Conservation (phyloP, 2,113 vertebrate species). For the Coptodon rendalli region DNA sequence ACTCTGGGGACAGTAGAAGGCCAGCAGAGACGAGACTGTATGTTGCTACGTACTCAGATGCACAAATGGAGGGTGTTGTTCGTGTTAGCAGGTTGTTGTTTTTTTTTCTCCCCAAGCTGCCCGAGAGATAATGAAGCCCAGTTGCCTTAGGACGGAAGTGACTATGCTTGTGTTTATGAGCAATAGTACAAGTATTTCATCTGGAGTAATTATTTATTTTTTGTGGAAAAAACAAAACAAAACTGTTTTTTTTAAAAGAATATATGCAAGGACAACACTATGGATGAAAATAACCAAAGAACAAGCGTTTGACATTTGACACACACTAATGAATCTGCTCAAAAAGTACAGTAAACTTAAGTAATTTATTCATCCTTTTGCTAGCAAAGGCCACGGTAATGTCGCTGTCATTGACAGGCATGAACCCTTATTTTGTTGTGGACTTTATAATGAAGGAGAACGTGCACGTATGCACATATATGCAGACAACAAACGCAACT, state of each 20-base stretch:
- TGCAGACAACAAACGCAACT: conserved; percentile 13
- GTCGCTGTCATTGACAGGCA: conserved; percentile 39
- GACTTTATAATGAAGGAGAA: conserved; percentile 36
- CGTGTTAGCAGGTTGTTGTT: conserved; percentile 30
- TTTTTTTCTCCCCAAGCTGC: conserved; percentile 35
- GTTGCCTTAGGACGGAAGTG: conserved; percentile 69
- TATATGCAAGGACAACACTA: conserved; percentile 71
- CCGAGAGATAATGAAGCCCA: conserved; percentile 61
- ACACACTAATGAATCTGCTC: conserved; percentile 38
- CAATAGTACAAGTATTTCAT: conserved; percentile 63
- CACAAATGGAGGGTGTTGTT: conserved; percentile 29
- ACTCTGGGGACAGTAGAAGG: conserved; percentile 16
- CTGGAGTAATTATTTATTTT: conserved; percentile 71
- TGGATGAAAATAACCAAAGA: conserved; percentile 77
- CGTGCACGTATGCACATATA: neutral
- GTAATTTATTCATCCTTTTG: conserved; percentile 42
- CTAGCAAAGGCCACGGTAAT: conserved; percentile 49
- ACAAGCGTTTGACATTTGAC: conserved; percentile 68
- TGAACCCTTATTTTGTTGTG: conserved; percentile 19
- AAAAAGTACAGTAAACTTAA: conserved; percentile 27
- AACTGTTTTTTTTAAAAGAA: conserved; percentile 37
- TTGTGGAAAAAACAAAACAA: conserved; percentile 5
- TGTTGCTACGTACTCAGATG: conserved; percentile 23
- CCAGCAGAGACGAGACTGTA: neutral
- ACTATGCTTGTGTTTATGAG: conserved; percentile 53